Base-by-base conservation (phyloP, 2,797 vertebrate genomes). In the Taeniopygia guttata region DNA sequence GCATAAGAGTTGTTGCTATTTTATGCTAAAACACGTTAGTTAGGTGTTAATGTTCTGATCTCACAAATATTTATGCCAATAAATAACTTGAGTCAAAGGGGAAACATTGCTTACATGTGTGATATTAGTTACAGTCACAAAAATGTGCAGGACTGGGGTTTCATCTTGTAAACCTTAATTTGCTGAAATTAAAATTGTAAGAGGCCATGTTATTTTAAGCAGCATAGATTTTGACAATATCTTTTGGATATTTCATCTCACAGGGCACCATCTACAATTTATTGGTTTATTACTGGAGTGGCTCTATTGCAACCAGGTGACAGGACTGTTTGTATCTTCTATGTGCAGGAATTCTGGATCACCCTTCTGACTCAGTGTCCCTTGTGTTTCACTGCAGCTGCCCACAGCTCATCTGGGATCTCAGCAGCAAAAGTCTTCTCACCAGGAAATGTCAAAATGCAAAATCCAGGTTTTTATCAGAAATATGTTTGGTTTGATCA, bases 51-150 rank as follows among this genome's bases (percentile, higher is more conserved):
- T 54, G 36, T 78, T 93, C 62, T 87, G 56, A 93, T 87, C 51
- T 87, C 21, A 5, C 51, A 92, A 89, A 78, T 93, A 91, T 93
- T 95, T 95, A 46, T 73, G 69, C 51, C 62, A 94, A 74, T 92
- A 87, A 93, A 92, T 89, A 87, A n/a, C 67, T 87, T 23, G 29
- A 87, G 64, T 70, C 42, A 78, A 72, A 72, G 29, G 54, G 78
- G 34, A 82, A 91, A 55, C 29, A 27, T 82, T 75, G 45, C 58
- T 95, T 80, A 32, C 16, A 36, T 17, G 32, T 85, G 36, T 87
- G 74, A 42, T 16, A 15, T 51, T 72, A 77, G 52, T 54, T 70
- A 40, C 18, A 54, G 5, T 68, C 42, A 83, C 49, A 93, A 89
- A 93, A 94, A 77, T 11, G 27, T 62, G 54, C 49, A 70, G 49